Percentiles rank a stretch among this genome's conserved stretches.
Conservation (phyloP, 2,888 invertebrate species). For the Muscina levida region DNA sequence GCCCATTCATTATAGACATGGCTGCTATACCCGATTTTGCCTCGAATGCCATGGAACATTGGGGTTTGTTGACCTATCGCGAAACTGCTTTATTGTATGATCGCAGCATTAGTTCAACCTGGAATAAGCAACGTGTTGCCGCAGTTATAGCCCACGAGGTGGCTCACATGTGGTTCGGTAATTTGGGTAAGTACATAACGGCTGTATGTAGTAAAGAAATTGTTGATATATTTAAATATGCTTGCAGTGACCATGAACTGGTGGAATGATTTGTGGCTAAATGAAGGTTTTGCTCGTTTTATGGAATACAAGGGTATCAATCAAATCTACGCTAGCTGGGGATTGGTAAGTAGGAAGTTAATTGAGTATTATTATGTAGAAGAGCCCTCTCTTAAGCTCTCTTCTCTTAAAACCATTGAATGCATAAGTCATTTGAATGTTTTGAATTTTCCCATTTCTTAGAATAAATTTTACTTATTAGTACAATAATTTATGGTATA, state of each 20-base stretch:
- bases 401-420: not conserved
- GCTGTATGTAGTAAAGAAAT: not conserved
- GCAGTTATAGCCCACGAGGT: conserved; percentile 93
- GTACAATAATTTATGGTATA: no score
- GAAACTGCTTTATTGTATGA: conserved; percentile 92
- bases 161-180: conserved; percentile 96
- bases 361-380: not conserved
- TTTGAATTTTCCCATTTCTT: no score
- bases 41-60: conserved; percentile 96
- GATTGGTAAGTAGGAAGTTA: conserved; percentile 85
- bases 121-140: conserved; percentile 89
- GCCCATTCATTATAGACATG: conserved; percentile 77
- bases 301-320: conserved; percentile 90
- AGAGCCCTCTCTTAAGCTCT: not conserved
- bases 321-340: conserved; percentile 88
- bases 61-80: conserved; percentile 94
- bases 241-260: conserved; percentile 92
- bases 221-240: not conserved
- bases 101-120: conserved; percentile 85
- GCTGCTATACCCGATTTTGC: conserved; percentile 78
- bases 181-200: conserved; percentile 84
- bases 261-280: conserved; percentile 97
- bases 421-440: not conserved
- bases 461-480: no score
- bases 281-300: conserved; percentile 95